phyloP scores from a whole-genome alignment of 2,888 invertebrate genomes.

The Mechanitis mazaeus region DNA sequence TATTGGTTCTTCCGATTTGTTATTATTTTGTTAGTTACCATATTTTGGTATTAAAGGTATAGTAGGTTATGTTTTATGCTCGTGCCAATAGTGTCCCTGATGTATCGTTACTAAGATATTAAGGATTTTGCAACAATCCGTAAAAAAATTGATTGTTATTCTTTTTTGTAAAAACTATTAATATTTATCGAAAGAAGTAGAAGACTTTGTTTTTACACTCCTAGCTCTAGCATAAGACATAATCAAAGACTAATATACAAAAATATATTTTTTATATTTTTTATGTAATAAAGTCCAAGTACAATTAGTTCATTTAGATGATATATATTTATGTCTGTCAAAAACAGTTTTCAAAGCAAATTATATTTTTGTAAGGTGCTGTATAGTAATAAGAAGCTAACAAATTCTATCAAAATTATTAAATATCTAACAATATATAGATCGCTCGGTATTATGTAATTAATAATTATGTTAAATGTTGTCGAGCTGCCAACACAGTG shows the following conservation, averaged over 20 bases:
- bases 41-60: conserved; percentile 8
- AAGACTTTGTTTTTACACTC: no score
- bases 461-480: background rate
- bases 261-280: conserved; percentile 27
- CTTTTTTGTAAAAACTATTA: no score
- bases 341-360: conserved; percentile 25
- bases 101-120: no score
- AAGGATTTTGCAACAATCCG: no score
- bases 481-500: conserved; percentile 1
- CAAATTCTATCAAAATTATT: conserved; percentile 9
- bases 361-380: conserved; percentile 35
- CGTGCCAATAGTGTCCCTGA: background rate
- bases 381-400: conserved; percentile 20
- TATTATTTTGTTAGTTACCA: conserved; percentile 25
- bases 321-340: conserved; percentile 40
- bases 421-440: background rate
- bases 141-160: no score
- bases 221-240: background rate
- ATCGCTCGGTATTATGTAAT: background rate
- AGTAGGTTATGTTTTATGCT: conserved; percentile 12
- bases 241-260: background rate
- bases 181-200: no score
- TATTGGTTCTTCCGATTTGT: conserved; percentile 38
- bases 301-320: conserved; percentile 53
- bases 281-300: conserved; percentile 46